A percentile compares a stretch with the other conserved stretches of the same genome.
Evolutionary conservation across 1,140 invertebrate genomes (phyloP).

Genomic region (Drosophila mayri): DNA sequence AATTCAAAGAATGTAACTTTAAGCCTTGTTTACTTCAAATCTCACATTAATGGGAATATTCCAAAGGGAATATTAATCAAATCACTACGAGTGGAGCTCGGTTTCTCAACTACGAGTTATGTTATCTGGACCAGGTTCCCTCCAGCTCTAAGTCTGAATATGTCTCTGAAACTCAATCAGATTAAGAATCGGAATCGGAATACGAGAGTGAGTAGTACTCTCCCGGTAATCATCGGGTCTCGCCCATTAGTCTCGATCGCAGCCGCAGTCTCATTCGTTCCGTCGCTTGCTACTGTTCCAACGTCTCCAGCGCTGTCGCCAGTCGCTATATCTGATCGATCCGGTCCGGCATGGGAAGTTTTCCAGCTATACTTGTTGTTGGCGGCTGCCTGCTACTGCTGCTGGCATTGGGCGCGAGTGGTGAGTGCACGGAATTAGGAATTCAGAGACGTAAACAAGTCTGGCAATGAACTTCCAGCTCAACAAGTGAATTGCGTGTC

Average conservation of each 20-base stretch:
- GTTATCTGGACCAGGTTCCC: conserved; percentile 48
- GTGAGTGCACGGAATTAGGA: conserved; percentile 39
- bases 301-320: conserved; percentile 6
- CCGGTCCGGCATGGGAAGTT: conserved; percentile 56
- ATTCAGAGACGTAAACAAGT: conserved; percentile 42
- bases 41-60: too few relatives aligned
- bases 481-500: conserved; percentile 50
- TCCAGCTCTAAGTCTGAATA: neutral
- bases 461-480: conserved; percentile 45
- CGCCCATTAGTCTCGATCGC: conserved; percentile 14
- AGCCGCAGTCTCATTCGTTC: conserved; percentile 38
- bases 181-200: neutral
- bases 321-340: conserved; percentile 42
- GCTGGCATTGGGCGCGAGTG: conserved; percentile 57
- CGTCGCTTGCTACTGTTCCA: conserved; percentile 8
- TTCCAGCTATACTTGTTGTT: conserved; percentile 41
- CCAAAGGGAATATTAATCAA: neutral
- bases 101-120: conserved; percentile 30
- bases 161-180: conserved; percentile 1
- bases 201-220: conserved; percentile 18
- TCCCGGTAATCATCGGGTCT: conserved; percentile 29
- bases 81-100: neutral
- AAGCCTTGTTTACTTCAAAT: neutral
- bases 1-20: neutral
- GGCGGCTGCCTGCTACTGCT: conserved; percentile 37